Evolutionary conservation across 2,797 vertebrate species (phyloP), one percentile per base, ranked within the genome.

Genomic region (Falco rusticolus): DNA sequence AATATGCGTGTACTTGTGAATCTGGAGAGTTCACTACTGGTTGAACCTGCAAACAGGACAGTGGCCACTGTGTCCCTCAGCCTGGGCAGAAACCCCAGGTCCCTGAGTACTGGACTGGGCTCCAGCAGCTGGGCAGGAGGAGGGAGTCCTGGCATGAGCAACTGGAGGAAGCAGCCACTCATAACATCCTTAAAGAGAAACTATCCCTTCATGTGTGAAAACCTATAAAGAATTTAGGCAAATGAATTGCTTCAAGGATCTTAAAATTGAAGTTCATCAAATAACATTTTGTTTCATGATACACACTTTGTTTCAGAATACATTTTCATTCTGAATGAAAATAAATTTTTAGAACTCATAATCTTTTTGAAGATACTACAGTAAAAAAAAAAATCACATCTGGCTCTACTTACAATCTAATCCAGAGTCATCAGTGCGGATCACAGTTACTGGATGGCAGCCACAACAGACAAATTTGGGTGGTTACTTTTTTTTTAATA

Each of bases 91-190:
- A 17, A 78, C 13, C 7, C 1, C 11, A 10, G 11, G 11, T 41
- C 53, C 13, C 33, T 37, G 33, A 26, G 18, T 34, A 43, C 41
- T 37, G 31, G 5, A 6, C 18, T 75, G 34, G 31, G 54, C 24
- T 75, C 16, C 50, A 51, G 37, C 1, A 0, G 5, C 26, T 1
- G 0, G 19, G 24, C 29, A 43, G 43, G 43, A 74, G 43, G 33
- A 72, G 2, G 25, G 10, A 51, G 15, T n/a, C n/a, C 54, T 72
- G 25, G 29, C 8, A 16, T 4, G 9, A 82, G 6, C 13, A 64
- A 75, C 54, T 33, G 16, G 26, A 79, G 14, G 4, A 89, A 10
- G 15, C 1, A 22, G 10, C 29, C 2, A 0, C 4, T 70, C 28
- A 9, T 76, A 76, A 53, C 6, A 64, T n/a, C 10, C 8, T 12